Evolutionary conservation across 2,797 vertebrate species (phyloP), one percentile per base, ranked within the genome.

Genomic region (Eidolon dupreanum): DNA sequence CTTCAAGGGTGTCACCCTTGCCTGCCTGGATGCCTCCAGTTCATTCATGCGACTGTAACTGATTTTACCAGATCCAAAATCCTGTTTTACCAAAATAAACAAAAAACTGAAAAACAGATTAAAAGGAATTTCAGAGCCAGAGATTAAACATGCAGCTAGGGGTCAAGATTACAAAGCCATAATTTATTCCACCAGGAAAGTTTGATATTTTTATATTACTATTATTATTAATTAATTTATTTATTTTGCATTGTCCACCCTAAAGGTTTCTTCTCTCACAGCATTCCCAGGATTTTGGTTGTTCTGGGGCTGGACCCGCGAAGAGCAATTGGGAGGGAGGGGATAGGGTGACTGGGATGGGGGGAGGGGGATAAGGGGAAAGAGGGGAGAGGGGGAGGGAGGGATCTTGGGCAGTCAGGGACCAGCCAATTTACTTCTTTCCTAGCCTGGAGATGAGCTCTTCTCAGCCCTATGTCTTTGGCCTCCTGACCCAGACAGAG

Each of bases 401-500:
- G 13, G 12, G 15, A 13, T 9, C 22, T 31, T 12, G 51, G 41
- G 36, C 13, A 26, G 41, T 53, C 22, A 31, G 16, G n/a, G n/a
- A 31, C 38, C 11, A 57, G 53, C 41, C 13, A 10, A 8, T 19
- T 41, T 7, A 5, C 33, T 83, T 13, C 43, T 73, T 51, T 51
- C 10, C 43, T 20, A 71, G 43, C 15, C 68, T 46, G 0, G 3
- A 22, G 59, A 59, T 22, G 36, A 46, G 10, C 7, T 41, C 41
- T 15, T 51, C 31, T 31, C 33, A 24, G 65, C 43, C 24, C 57
- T 0, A 13, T 33, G 6, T 41, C 51, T 84, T 8, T 63, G 88
- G 88, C 92, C 92, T 97, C 82, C 93, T 87, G 95, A 97, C 97
- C 97, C 81, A 94, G 96, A 94, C 92, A 11, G 36, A 26, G 61